Evolutionary conservation across 2,113 vertebrate genomes (phyloP).

Genomic region (Ramphastos sulfuratus): DNA sequence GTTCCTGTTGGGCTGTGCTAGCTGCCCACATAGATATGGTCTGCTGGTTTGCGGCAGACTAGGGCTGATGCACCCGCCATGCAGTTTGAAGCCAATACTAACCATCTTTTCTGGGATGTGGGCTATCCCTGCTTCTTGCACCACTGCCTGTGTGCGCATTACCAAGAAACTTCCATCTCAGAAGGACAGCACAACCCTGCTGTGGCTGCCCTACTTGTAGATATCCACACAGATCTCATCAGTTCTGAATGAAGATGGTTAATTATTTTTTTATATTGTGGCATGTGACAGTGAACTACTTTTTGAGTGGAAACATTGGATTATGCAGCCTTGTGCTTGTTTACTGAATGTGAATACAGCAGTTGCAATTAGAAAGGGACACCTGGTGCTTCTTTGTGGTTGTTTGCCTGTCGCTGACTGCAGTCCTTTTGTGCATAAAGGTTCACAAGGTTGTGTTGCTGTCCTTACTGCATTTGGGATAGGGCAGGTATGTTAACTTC

Average conservation of each 20-base stretch:
- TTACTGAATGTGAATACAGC: background rate
- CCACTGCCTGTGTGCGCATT: accelerated
- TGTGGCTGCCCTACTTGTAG: background rate
- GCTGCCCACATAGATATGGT: background rate
- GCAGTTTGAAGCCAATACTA: background rate
- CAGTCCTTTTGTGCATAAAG: background rate
- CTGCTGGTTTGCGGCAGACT: background rate
- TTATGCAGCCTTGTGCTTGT: background rate
- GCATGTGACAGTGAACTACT: background rate
- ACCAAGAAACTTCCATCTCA: background rate
- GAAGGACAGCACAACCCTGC: background rate
- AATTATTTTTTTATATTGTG: background rate
- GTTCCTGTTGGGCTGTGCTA: background rate
- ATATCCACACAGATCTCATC: background rate
- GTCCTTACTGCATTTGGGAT: background rate
- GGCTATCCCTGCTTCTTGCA: background rate
- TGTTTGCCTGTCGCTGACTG: background rate
- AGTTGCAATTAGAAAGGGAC: background rate
- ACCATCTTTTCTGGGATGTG: accelerated
- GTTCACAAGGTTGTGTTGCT: background rate
- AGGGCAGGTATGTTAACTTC: background rate
- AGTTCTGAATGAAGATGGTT: background rate
- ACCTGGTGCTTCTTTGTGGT: background rate
- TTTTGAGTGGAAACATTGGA: background rate
- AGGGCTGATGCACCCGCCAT: accelerated